Percentiles rank a stretch among this genome's conserved stretches.
Evolutionary conservation across 2,888 invertebrate species (phyloP).

Genomic region (Cryptocheilus praepositus): DNA sequence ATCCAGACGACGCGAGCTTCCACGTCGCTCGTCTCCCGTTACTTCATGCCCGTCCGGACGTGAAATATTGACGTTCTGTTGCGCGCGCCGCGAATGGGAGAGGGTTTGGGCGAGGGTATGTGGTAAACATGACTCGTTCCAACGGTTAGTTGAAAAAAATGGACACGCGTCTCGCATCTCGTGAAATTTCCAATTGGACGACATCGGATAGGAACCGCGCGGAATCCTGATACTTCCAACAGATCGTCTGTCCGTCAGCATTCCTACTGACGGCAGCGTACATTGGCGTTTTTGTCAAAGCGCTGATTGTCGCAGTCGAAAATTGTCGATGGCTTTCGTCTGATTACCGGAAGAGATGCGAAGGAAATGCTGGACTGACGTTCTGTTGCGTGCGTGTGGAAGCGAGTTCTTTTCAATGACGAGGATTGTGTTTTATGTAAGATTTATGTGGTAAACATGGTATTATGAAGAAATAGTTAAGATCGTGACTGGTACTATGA

Average conservation of each 20-base stretch:
- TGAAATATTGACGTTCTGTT: slow-evolving; percentile 9
- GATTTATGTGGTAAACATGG: too few species aligned
- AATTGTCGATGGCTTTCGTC: too few species aligned
- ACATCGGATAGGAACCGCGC: background rate
- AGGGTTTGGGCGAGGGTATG: background rate
- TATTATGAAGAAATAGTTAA: too few species aligned
- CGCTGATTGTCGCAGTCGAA: too few species aligned
- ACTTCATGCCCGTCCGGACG: background rate
- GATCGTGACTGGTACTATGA: too few species aligned
- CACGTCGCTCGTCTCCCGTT: background rate
- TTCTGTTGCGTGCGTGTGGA: too few species aligned
- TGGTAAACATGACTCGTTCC: slow-evolving; percentile 2
- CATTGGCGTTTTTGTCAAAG: too few species aligned
- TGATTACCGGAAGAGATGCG: too few species aligned
- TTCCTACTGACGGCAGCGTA: too few species aligned
- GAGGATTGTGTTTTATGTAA: too few species aligned
- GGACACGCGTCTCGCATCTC: background rate
- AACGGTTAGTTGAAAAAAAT: background rate
- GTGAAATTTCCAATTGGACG: slow-evolving; percentile 1
- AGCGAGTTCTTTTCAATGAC: too few species aligned
- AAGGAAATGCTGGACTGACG: too few species aligned
- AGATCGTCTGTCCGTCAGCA: background rate
- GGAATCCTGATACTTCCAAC: background rate
- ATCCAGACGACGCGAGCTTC: background rate
- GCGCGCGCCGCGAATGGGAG: background rate